Evolutionary conservation across 2,113 vertebrate species (phyloP).

Genomic region (Vireo altiloquus): DNA sequence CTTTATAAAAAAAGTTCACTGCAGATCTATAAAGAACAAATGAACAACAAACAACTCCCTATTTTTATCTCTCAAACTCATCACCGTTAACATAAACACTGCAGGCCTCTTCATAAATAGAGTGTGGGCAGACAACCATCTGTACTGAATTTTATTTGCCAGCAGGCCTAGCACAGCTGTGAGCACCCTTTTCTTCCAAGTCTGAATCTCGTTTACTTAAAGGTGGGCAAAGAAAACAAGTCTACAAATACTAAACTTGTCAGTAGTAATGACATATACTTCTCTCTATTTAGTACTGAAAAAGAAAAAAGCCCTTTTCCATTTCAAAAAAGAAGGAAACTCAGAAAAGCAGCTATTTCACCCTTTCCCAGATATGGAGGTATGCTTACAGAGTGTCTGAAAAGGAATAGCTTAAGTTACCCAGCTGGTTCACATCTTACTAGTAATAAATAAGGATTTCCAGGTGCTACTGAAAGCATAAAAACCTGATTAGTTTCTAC

Average conservation of each 20-base stretch:
- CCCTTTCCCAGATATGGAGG: background rate
- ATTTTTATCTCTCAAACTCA: slow-evolving; percentile 73
- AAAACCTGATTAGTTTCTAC: background rate
- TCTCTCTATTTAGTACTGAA: background rate
- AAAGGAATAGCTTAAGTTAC: background rate
- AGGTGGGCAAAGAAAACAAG: background rate
- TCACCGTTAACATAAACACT: slow-evolving; percentile 71
- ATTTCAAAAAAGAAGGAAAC: background rate
- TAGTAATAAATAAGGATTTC: background rate
- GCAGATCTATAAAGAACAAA: slow-evolving; percentile 70
- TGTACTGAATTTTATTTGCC: slow-evolving; percentile 60
- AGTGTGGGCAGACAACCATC: slow-evolving; percentile 72
- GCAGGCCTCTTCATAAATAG: slow-evolving; percentile 71
- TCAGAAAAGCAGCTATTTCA: background rate
- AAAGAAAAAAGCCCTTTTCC: background rate
- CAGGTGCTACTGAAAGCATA: background rate
- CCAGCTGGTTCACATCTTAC: background rate
- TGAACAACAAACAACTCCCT: slow-evolving; percentile 74
- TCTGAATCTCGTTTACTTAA: background rate
- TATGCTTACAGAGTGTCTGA: background rate
- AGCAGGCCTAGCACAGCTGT: slow-evolving; percentile 39
- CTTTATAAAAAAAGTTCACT: slow-evolving; percentile 62
- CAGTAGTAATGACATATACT: background rate
- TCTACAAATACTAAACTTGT: background rate
- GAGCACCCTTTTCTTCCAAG: background rate